Conservation (phyloP, 2,113 vertebrate genomes). For the Columba janthina region DNA sequence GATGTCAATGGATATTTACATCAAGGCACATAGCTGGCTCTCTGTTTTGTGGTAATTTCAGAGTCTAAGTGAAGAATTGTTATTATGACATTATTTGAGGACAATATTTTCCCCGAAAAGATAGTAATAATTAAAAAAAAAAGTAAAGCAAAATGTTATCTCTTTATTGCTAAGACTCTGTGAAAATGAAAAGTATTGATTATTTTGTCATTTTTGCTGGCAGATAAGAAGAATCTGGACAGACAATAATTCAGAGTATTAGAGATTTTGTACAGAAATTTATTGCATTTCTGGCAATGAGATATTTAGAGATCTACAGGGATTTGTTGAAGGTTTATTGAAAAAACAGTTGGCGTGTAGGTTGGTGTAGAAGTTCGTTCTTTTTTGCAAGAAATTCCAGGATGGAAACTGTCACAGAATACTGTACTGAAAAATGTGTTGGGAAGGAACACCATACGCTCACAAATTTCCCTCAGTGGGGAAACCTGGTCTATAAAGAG, state of each 20-base stretch:
- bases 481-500: not conserved
- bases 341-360: not conserved
- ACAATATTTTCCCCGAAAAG: not conserved
- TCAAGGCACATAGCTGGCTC: not conserved
- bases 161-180: conserved; percentile 38
- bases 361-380: not conserved
- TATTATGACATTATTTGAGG: not conserved
- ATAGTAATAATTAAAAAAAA: not conserved
- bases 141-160: not conserved
- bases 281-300: conserved; percentile 47
- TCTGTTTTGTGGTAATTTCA: not conserved
- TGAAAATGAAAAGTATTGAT: conserved; percentile 66
- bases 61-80: not conserved
- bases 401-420: not conserved
- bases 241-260: conserved; percentile 58
- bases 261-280: conserved; percentile 19
- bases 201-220: conserved; percentile 64
- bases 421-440: not conserved
- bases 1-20: not conserved
- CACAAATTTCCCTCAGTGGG: not conserved
- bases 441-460: not conserved
- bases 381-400: not conserved
- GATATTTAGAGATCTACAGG: conserved; percentile 1
- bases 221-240: conserved; percentile 48
- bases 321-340: conserved; percentile 39